phyloP scores from a whole-genome alignment of 2,113 vertebrate species.

The Synodontis membranacea region DNA sequence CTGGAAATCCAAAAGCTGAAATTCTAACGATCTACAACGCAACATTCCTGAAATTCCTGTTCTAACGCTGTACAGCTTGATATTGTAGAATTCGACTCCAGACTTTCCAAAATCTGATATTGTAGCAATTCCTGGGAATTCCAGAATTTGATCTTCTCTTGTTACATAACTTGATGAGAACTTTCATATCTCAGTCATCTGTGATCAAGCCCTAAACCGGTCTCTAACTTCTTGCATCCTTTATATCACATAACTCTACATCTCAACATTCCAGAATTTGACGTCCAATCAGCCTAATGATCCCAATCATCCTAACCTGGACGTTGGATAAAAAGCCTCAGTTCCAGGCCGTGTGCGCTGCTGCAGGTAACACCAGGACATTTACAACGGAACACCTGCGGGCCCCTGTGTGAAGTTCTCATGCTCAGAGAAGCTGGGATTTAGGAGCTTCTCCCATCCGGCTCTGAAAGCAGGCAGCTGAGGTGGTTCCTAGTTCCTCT shows the following conservation, averaged over 20 bases:
- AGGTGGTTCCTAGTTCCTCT: not conserved
- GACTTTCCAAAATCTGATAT: not conserved
- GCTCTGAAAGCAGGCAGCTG: not conserved
- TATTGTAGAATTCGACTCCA: not conserved
- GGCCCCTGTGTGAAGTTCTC: not conserved
- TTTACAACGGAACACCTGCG: too few relatives aligned
- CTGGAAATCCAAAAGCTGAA: not conserved
- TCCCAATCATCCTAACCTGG: not conserved
- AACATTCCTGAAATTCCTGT: not conserved
- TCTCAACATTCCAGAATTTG: not conserved
- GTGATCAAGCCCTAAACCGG: not conserved
- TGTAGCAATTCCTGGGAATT: not conserved
- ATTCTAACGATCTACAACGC: not conserved
- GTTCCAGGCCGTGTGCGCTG: not conserved
- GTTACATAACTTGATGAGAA: not conserved
- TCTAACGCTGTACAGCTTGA: not conserved
- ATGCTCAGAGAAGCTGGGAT: not conserved
- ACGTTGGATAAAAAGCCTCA: not conserved
- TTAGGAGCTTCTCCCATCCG: not conserved
- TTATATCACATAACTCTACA: not conserved
- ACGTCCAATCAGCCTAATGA: not conserved
- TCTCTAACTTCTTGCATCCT: not conserved
- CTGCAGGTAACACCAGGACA: not conserved
- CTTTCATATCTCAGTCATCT: not conserved
- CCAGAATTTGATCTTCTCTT: not conserved